These are phyloP conservation scores for Lophura nycthemera DNA, from an alignment of 2,113 vertebrate genomes.

Conservation along the genomic window DNA sequence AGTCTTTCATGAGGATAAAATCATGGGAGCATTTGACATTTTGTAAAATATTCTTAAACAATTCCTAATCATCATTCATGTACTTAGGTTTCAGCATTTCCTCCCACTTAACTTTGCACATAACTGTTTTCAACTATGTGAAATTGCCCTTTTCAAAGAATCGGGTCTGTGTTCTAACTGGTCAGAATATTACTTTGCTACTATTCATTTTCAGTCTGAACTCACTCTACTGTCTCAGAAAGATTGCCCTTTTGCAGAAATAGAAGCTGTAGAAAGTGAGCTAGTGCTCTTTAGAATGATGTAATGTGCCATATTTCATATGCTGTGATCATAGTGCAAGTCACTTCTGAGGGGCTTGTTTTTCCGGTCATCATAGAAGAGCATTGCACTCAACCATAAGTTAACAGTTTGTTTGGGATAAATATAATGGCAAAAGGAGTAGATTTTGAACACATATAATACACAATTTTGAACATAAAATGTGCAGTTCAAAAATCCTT, in stretches of 20 bases:
- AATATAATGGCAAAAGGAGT: not conserved
- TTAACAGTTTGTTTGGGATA: not conserved
- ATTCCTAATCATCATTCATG: not conserved
- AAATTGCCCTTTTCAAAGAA: not conserved
- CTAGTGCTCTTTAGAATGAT: not conserved
- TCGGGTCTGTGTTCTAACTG: not conserved
- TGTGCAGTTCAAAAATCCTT: not conserved
- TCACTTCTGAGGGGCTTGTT: not conserved
- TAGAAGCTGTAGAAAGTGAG: not conserved
- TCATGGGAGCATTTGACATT: not conserved
- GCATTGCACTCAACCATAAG: fast-evolving
- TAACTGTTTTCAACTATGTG: not conserved
- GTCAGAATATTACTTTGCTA: not conserved
- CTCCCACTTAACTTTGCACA: not conserved
- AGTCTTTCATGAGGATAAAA: not conserved
- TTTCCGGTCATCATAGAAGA: not conserved
- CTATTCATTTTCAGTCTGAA: not conserved
- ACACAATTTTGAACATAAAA: not conserved
- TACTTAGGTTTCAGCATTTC: not conserved
- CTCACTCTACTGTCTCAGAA: not conserved
- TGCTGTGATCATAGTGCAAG: not conserved
- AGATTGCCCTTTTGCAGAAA: not conserved
- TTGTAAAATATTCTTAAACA: constrained; percentile 6
- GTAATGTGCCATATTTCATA: not conserved
- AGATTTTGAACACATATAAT: not conserved